A percentile compares a stretch with the other conserved stretches of the same genome.
Conservation (phyloP, 2,113 vertebrate species). For the Eurystomus gularis region DNA sequence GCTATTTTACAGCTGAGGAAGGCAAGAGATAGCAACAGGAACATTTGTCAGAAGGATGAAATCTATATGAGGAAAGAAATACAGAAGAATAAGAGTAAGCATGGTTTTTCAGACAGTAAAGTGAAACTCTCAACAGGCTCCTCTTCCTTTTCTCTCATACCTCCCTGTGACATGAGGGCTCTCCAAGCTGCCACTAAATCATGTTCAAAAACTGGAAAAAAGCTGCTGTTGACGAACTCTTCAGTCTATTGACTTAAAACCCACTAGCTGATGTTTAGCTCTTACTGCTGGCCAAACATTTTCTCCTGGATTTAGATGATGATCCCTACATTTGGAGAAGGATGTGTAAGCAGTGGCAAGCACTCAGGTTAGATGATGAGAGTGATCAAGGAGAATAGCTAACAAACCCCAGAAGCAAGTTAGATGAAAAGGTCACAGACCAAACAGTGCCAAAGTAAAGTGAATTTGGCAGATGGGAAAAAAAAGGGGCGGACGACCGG, state of each 20-base stretch:
- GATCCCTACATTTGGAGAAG: not conserved
- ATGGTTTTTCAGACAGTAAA: not conserved
- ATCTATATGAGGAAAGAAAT: not conserved
- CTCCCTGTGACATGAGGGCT: not conserved
- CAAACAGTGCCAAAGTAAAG: not conserved
- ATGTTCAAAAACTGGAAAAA: not conserved
- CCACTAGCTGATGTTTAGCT: not conserved
- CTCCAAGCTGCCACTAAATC: not conserved
- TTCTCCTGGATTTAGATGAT: not conserved
- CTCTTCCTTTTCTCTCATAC: not conserved
- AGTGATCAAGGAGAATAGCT: not conserved
- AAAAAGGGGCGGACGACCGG: not conserved
- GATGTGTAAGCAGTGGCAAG: not conserved
- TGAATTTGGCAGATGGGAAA: not conserved
- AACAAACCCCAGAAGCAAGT: not conserved
- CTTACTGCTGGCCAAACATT: not conserved
- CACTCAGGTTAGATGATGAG: not conserved
- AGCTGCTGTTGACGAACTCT: not conserved
- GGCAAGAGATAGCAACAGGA: not conserved
- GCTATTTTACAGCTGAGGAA: not conserved
- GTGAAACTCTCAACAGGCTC: not conserved
- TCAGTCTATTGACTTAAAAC: not conserved
- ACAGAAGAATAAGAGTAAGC: not conserved
- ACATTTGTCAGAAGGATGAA: not conserved
- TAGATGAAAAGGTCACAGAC: not conserved